Percentiles rank a stretch among this genome's conserved stretches.
These are phyloP conservation scores for Mus spicilegus DNA, from an alignment of 2,113 vertebrate species.

Conservation along the genomic window DNA sequence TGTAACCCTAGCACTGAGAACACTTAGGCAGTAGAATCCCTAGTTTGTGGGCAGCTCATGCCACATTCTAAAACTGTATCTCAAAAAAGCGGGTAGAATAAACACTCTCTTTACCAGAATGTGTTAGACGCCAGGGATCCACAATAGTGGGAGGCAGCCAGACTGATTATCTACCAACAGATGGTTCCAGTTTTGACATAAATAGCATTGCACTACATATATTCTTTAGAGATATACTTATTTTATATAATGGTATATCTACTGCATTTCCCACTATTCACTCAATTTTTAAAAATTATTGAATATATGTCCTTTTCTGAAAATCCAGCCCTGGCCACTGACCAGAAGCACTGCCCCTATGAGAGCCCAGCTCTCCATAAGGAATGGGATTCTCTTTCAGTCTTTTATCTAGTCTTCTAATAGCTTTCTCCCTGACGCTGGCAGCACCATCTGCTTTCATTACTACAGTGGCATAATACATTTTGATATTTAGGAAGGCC, in stretches of 20 bases:
- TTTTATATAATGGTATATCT: background rate
- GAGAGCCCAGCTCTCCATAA: conserved; percentile 18
- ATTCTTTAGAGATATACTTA: conserved; percentile 2
- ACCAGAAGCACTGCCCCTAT: conserved; percentile 24
- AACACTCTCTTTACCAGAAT: conserved; percentile 11
- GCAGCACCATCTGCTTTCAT: conserved; percentile 63
- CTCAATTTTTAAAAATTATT: conserved; percentile 8
- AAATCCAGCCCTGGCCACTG: conserved; percentile 3
- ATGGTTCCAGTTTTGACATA: conserved; percentile 12
- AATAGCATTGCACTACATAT: background rate
- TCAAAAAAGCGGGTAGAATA: background rate
- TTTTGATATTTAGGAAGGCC: conserved; percentile 55
- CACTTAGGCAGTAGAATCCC: too few relatives aligned
- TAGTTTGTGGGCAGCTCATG: background rate
- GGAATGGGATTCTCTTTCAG: background rate
- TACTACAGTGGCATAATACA: background rate
- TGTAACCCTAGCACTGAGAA: background rate
- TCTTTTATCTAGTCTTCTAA: conserved; percentile 14
- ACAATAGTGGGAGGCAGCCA: background rate
- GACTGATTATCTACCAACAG: background rate
- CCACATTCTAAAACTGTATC: background rate
- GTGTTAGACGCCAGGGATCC: background rate
- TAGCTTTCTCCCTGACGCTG: conserved; percentile 24
- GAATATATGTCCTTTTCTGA: conserved; percentile 39
- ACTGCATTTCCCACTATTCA: background rate